Evolutionary conservation across 2,797 vertebrate genomes (phyloP).

Genomic region (Potorous gilbertii): DNA sequence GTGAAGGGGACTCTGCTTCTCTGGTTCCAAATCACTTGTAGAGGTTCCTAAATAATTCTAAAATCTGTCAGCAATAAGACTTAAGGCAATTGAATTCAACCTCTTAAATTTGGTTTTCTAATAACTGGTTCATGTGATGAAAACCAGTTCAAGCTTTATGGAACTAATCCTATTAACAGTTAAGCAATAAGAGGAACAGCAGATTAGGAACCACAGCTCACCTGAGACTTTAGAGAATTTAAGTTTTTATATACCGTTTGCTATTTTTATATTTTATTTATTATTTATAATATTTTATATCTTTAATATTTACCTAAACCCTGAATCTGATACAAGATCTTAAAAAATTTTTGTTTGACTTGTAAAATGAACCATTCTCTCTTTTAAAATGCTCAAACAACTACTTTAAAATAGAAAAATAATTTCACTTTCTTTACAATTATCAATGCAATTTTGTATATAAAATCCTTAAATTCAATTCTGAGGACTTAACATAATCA

Average conservation of each 20-base stretch:
- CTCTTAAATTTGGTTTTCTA: background rate
- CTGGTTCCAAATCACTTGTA: background rate
- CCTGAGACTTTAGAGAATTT: background rate
- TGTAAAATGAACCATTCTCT: background rate
- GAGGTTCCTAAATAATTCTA: background rate
- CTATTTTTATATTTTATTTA: background rate
- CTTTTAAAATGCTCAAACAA: background rate
- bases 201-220: background rate
- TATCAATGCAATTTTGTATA: background rate
- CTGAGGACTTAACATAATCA: background rate
- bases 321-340: background rate
- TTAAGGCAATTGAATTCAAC: background rate
- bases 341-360: background rate
- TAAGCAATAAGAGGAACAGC: background rate
- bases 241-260: background rate
- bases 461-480: background rate
- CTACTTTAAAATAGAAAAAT: background rate
- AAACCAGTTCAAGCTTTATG: background rate
- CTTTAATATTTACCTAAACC: background rate
- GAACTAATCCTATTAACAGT: background rate
- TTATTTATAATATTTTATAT: background rate
- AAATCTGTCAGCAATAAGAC: background rate
- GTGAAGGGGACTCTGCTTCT: background rate
- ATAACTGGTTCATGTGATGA: background rate
- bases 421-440: background rate